Evolutionary conservation across 2,113 vertebrate genomes (phyloP), one percentile per base, ranked within the genome.

Genomic region (Labeo rohita): DNA sequence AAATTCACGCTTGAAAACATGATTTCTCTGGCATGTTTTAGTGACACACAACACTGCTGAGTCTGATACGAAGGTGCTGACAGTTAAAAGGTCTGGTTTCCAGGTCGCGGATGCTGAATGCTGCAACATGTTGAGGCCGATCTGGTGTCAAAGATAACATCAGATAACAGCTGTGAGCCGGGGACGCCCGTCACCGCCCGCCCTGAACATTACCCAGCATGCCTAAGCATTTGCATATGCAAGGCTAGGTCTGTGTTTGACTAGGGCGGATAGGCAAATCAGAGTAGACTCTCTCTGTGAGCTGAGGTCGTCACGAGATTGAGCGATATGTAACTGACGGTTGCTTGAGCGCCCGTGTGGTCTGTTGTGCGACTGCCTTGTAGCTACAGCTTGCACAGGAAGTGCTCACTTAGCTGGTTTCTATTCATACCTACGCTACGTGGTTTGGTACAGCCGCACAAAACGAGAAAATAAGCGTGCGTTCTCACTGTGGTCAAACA

Each of bases 291-390:
- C 59, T 43, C 68, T 47, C 54, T 45, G 16, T 47, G 15, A 78
- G 15, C 78, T 79, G 56, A 79, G 34, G n/a, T 81, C 36, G 45
- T 39, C 54, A 83, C 49, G 50, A 66, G 79, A 83, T 89, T 73
- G 56, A 79, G 70, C 47, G 11, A 87, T 72, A 80, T 87, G 85
- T 87, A 89, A 87, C 88, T 87, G 88, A 89, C 83, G 36, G 80
- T 43, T 45, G 72, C 18, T 73, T 77, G 56, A 34, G 63, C 49
- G 50, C 49, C 9, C 13, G 76, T 81, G 65, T 80, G 43, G 49
- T 63, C 70, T 85, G 36, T 77, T 72, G 75, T 76, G 56, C 61
- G 83, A 65, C 87, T 84, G 75, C 52, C 45, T 45, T 23, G 1
- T 63, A 82, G 73, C 72, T 70, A 65, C 47, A 47, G 36, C 52